phyloP scores from a whole-genome alignment of 1,140 invertebrate species.

The Lucilia sericata region DNA sequence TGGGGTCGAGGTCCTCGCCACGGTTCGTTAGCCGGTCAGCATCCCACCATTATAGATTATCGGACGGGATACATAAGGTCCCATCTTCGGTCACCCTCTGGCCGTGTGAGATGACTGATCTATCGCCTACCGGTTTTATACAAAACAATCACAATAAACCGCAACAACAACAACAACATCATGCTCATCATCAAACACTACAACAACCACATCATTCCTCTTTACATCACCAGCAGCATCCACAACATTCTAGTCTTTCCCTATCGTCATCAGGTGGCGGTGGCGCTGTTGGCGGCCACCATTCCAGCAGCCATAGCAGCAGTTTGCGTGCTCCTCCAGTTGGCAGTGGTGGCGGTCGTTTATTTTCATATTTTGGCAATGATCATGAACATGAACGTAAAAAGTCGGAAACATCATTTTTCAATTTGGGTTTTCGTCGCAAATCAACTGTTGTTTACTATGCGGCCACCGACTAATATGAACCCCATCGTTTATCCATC shows the following conservation, averaged over 20 bases:
- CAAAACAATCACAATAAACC: conserved; percentile 51
- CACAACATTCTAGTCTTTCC: conserved; percentile 57
- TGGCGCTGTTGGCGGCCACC: conserved; percentile 35
- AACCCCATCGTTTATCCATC: background rate
- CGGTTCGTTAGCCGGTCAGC: conserved; percentile 68
- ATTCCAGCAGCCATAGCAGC: conserved; percentile 43
- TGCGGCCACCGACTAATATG: conserved; percentile 56
- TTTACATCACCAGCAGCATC: conserved; percentile 4
- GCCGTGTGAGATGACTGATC: conserved; percentile 68
- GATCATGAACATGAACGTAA: conserved; percentile 64
- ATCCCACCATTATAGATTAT: conserved; percentile 74
- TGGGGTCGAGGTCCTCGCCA: conserved; percentile 68
- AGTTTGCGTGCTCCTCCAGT: conserved; percentile 51
- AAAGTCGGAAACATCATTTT: conserved; percentile 65
- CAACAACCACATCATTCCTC: conserved; percentile 51
- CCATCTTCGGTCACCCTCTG: conserved; percentile 86
- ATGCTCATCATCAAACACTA: conserved; percentile 54
- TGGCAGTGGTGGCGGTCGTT: conserved; percentile 54
- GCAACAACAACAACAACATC: conserved; percentile 52
- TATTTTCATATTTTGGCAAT: conserved; percentile 65
- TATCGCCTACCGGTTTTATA: conserved; percentile 66
- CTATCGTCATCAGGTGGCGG: conserved; percentile 59
- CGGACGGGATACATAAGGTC: conserved; percentile 91
- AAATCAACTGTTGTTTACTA: conserved; percentile 66
- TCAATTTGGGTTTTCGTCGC: conserved; percentile 64